Evolutionary conservation across 2,797 vertebrate species (phyloP), one percentile per base, ranked within the genome.

Genomic region (Myiotriccus ornatus): DNA sequence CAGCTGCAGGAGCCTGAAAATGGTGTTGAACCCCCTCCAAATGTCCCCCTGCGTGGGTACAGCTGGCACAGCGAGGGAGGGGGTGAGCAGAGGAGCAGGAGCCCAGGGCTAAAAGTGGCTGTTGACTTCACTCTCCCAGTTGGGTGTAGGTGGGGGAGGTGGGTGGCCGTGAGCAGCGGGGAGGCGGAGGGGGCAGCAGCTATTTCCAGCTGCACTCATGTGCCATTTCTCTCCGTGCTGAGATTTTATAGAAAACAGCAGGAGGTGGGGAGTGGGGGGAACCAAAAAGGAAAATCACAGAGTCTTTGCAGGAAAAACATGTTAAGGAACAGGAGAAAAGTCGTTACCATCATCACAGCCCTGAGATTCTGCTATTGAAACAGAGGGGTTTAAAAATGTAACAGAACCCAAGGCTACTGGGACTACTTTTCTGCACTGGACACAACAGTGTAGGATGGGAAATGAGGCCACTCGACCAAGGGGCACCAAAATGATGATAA

Each of bases 201-300:
- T 96, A 94, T 96, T 96, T 96, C 96, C 82, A 97, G 96, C 93
- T 94, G 94, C 79, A 84, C 93, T 94, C 92, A 60, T 91, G 89
- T 90, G 90, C 32, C 19, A 90, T 81, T 90, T 86, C 77, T 59
- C 85, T 71, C 73, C 4, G 79, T 5, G 17, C 53, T 10, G 84
- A 62, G 64, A 89, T 96, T 35, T 57, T 50, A 85, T 34, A 84
- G 85, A 49, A 87, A 88, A 62, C 74, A 77, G 93, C 94, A 79
- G 89, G 76, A 85, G 93, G 83, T 77, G 80, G 83, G 82, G 87
- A 83, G 93, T 41, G 23, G 84, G 90, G 87, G 83, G 69, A 39
- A 91, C 68, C 76, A 68, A 87, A 95, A 95, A 88, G 46, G 90
- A 88, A 96, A 91, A 93, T 62, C 24, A 3, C 80, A 47, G 81